Base-by-base conservation (phyloP, 2,888 invertebrate species). In the Polyommatus icarus region DNA sequence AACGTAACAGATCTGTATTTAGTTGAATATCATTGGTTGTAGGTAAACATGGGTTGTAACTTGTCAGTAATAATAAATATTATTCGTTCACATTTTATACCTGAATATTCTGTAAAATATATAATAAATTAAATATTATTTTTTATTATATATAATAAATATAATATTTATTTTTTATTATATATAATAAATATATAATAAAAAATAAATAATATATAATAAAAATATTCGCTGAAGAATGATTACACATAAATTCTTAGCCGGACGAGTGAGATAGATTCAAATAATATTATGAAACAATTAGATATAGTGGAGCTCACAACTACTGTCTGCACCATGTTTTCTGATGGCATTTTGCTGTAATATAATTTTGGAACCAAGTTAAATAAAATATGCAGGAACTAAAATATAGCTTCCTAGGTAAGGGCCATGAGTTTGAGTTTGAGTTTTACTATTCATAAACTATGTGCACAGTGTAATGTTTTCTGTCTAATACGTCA, bases 211-310 rank as follows among this genome's bases (percentile, higher is more conserved):
- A n/a, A n/a, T n/a, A n/a, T n/a, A n/a, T n/a, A n/a, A n/a, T n/a
- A n/a, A 54, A 54, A 54, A 54, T 18, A 18, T 54, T 54, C 18
- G 15, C 54, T 18, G 59, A 59, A 6, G n/a, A 59, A 59, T 59
- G 8, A n/a, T 61, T 0, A 10, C 46, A 46, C 46, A 46, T 46
- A 46, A 46, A 61, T 61, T 61, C 20, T 8, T 20, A 61, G 59
- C 10, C 59, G 29, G 24, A 8, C 24, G 50, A 75, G 24, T 29
- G 8, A 20, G 50, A 54, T 75, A 75, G 15, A 54, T 75, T 18
- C 15, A 50, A 73, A 73, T 46, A 73, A 40, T 50, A 50, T 50
- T 50, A 50, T n/a, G 73, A 73, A 73, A 73, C 75, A 54, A n/a
- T n/a, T n/a, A 54, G 50, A 75, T 75, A 6, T 18, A 24, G 6